Conservation (phyloP, 2,888 invertebrate genomes). For the Acanthopleura granulata region DNA sequence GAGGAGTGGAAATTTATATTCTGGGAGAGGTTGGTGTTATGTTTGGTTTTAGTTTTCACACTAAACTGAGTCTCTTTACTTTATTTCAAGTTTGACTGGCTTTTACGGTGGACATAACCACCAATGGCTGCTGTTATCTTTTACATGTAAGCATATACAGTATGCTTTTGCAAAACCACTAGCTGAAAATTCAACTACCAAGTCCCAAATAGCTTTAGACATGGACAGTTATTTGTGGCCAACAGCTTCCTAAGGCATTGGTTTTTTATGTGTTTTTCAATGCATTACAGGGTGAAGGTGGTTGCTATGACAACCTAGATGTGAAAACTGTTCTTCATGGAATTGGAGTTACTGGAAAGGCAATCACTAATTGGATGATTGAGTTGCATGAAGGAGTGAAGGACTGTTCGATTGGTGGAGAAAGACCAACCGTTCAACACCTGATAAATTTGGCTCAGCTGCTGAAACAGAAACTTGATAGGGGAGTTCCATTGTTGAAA, state of each 20-base stretch:
- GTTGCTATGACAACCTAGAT: conserved; percentile 49
- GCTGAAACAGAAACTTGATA: conserved; percentile 76
- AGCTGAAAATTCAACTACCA: no score
- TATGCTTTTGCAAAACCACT: no score
- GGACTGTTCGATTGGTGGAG: conserved; percentile 55
- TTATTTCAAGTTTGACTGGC: not conserved
- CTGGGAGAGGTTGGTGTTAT: conserved; percentile 46
- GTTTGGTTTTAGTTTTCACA: not conserved
- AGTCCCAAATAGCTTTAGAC: no score
- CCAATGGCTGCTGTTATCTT: no score
- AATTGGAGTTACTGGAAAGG: conserved; percentile 43
- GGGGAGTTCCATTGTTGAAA: conserved; percentile 74
- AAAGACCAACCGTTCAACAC: conserved; percentile 77
- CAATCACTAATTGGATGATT: conserved; percentile 50
- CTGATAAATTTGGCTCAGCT: conserved; percentile 78
- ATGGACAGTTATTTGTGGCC: no score
- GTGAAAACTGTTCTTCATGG: conserved; percentile 45
- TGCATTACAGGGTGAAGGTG: conserved; percentile 55
- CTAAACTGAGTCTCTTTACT: not conserved
- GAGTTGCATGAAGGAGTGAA: conserved; percentile 42
- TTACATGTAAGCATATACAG: no score
- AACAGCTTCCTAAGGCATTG: no score
- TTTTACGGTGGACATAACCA: no score
- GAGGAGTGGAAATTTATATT: conserved; percentile 91
- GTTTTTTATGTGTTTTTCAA: not conserved